Percentiles rank a stretch among this genome's conserved stretches.
phyloP scores from a whole-genome alignment of 1,140 invertebrate species.

The Plectus sambesii region DNA sequence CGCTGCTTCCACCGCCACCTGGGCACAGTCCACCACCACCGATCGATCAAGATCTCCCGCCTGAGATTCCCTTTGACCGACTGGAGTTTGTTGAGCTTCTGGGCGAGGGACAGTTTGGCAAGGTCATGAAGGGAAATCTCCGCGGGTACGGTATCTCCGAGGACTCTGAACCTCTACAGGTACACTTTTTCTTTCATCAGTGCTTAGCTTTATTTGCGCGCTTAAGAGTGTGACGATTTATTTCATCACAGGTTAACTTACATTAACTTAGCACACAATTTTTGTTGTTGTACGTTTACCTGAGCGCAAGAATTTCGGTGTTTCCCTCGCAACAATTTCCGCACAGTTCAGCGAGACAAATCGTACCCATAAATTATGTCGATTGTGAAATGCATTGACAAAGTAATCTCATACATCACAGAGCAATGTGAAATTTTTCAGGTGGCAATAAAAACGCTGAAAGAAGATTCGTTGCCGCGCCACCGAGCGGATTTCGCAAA shows the following conservation, averaged over 20 bases:
- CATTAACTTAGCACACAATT: too few species aligned
- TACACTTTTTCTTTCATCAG: too few species aligned
- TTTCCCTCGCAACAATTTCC: too few species aligned
- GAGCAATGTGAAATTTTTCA: conserved; percentile 15
- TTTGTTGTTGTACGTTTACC: too few species aligned
- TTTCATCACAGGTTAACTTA: too few species aligned
- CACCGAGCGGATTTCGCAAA: conserved; percentile 70
- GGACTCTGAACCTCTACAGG: too few species aligned
- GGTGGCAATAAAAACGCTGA: conserved; percentile 21
- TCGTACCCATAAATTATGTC: neutral
- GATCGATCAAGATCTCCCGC: conserved; percentile 6
- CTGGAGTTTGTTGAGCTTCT: conserved; percentile 6
- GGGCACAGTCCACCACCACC: conserved; percentile 5
- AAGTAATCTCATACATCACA: too few species aligned
- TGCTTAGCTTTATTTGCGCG: too few species aligned
- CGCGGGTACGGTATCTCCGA: neutral
- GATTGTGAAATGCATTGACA: too few species aligned
- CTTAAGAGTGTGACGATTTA: too few species aligned
- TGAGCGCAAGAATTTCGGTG: too few species aligned
- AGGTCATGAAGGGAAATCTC: conserved; percentile 3
- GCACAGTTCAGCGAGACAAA: too few species aligned
- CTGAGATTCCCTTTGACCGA: conserved; percentile 4
- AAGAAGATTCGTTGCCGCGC: conserved; percentile 12
- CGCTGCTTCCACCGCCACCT: conserved; percentile 3
- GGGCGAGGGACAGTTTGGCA: conserved; percentile 8